These are phyloP conservation scores for Etheostoma nigrum DNA, from an alignment of 2,797 vertebrate genomes.

Conservation along the genomic window DNA sequence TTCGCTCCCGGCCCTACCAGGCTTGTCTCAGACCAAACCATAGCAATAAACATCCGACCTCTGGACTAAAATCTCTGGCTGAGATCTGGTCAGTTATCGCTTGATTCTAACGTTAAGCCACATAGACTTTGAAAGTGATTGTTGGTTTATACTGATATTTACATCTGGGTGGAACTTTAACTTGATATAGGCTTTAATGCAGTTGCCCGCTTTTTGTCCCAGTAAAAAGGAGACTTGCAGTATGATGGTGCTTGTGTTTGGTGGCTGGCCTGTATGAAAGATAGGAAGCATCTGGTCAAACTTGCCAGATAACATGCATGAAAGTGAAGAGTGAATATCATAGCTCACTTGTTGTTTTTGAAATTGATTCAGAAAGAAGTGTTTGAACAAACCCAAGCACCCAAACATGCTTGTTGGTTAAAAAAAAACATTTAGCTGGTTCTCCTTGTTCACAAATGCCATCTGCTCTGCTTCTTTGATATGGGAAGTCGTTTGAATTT, in stretches of 20 bases:
- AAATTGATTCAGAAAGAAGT: conserved; percentile 44
- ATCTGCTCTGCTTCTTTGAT: conserved; percentile 43
- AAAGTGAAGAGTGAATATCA: conserved; percentile 46
- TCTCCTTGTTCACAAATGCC: conserved; percentile 20
- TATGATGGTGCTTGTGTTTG: conserved; percentile 53
- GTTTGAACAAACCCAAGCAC: conserved; percentile 46
- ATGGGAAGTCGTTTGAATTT: conserved; percentile 41
- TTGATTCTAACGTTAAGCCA: conserved; percentile 42
- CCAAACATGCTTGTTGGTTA: background rate
- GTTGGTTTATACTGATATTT: conserved; percentile 48
- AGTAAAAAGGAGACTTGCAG: conserved; percentile 32
- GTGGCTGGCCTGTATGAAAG: conserved; percentile 41
- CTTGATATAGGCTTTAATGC: conserved; percentile 48
- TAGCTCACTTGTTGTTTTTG: conserved; percentile 40
- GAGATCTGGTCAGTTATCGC: conserved; percentile 49
- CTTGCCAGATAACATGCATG: conserved; percentile 64
- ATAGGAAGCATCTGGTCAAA: conserved; percentile 56
- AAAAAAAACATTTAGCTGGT: background rate
- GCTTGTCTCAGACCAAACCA: conserved; percentile 68
- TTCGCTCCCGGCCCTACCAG: conserved; percentile 30
- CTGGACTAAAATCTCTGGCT: conserved; percentile 42
- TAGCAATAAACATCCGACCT: conserved; percentile 76
- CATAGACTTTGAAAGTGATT: conserved; percentile 43
- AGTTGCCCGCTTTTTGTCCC: conserved; percentile 13
- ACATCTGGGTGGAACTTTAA: conserved; percentile 41